Percentiles rank a stretch among this genome's conserved stretches.
Evolutionary conservation across 2,113 vertebrate species (phyloP).

Genomic region (Petromus typicus): DNA sequence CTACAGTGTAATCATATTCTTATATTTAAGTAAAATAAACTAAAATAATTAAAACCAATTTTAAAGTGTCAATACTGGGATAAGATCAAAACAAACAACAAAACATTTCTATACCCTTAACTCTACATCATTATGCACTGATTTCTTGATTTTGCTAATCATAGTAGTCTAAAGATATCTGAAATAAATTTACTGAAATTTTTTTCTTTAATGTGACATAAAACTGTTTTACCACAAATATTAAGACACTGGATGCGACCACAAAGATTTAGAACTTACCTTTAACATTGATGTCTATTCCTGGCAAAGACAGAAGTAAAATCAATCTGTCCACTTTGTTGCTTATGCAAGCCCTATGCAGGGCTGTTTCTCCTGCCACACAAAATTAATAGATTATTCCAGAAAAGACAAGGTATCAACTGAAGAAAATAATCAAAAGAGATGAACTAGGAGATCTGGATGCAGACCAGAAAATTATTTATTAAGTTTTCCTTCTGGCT

Average conservation of each 20-base stretch:
- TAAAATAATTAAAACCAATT: constrained; percentile 36
- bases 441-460: constrained; percentile 85
- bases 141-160: constrained; percentile 56
- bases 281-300: constrained; percentile 94
- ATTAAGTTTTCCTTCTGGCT: constrained; percentile 85
- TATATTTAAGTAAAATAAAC: constrained; percentile 54
- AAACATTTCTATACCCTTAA: constrained; percentile 33
- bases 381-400: constrained; percentile 89
- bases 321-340: constrained; percentile 95
- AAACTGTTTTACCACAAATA: constrained; percentile 63
- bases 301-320: constrained; percentile 92
- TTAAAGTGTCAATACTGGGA: constrained; percentile 58
- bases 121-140: constrained; percentile 54
- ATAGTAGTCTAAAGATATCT: constrained; percentile 66
- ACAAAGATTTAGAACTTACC: constrained; percentile 90
- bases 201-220: constrained; percentile 62
- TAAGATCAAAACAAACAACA: constrained; percentile 48
- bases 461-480: constrained; percentile 84
- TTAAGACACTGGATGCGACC: constrained; percentile 62
- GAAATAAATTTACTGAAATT: constrained; percentile 55
- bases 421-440: constrained; percentile 88
- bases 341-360: constrained; percentile 95
- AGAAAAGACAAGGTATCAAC: constrained; percentile 86
- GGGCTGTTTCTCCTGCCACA: constrained; percentile 95
- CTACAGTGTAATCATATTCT: background rate